Conservation (phyloP, 2,113 vertebrate genomes). For the Plotosus lineatus region DNA sequence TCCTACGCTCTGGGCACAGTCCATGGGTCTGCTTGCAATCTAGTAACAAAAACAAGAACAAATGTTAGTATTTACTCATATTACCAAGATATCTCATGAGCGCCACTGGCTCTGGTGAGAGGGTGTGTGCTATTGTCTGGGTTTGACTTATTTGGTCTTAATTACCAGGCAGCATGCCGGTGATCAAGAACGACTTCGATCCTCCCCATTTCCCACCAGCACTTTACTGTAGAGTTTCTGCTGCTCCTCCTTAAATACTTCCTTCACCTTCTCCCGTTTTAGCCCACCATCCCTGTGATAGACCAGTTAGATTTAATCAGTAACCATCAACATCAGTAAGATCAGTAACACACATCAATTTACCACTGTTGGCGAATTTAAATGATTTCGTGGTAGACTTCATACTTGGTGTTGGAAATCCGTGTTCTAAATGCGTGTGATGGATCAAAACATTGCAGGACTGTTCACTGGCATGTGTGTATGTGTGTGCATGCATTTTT, state of each 20-base stretch:
- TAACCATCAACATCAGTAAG: not conserved
- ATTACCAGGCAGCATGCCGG: not conserved
- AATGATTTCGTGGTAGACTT: not conserved
- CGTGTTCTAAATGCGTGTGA: not conserved
- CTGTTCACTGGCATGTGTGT: no score
- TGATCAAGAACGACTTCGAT: slow-evolving; percentile 79
- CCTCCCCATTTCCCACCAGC: slow-evolving; percentile 79
- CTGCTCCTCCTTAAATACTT: slow-evolving; percentile 83
- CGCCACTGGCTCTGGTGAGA: not conserved
- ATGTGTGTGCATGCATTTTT: no score
- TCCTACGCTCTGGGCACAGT: slow-evolving; percentile 3
- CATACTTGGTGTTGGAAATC: not conserved
- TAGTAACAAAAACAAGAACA: not conserved
- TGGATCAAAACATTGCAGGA: no score
- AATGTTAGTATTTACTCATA: not conserved
- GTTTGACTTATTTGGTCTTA: not conserved
- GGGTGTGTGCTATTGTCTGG: not conserved
- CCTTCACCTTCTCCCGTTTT: slow-evolving; percentile 86
- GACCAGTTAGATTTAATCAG: not conserved
- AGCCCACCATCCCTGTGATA: slow-evolving; percentile 81
- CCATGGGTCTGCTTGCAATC: not conserved
- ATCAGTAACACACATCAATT: not conserved
- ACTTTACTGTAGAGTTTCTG: slow-evolving; percentile 90
- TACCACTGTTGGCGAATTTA: not conserved
- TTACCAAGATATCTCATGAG: not conserved